Conservation (phyloP, 2,797 vertebrate species). For the Acanthurus leucopareius region DNA sequence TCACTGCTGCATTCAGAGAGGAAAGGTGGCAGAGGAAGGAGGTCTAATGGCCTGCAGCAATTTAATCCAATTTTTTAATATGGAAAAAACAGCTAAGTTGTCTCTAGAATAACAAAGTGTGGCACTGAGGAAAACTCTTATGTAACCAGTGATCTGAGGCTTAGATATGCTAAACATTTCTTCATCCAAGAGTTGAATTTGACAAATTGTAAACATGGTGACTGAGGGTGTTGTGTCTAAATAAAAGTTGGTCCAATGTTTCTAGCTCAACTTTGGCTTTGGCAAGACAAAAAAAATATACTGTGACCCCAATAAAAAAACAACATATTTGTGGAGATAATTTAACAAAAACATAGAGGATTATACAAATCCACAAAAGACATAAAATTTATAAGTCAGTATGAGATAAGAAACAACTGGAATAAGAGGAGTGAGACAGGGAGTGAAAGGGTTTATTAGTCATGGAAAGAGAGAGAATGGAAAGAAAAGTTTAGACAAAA, state of each 20-base stretch:
- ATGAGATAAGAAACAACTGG: background rate
- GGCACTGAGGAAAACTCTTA: constrained; percentile 41
- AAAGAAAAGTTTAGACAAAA: background rate
- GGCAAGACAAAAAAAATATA: background rate
- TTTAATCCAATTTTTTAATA: constrained; percentile 46
- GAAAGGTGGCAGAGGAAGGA: constrained; percentile 34
- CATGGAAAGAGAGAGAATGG: background rate
- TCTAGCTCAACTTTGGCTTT: background rate
- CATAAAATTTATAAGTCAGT: background rate
- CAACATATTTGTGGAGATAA: background rate
- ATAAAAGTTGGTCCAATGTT: too few relatives aligned
- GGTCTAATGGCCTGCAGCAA: constrained; percentile 21
- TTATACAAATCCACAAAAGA: background rate
- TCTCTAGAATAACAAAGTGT: constrained; percentile 38
- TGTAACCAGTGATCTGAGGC: constrained; percentile 23
- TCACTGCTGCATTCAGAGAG: constrained; percentile 18
- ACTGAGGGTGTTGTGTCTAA: background rate
- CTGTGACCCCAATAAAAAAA: background rate
- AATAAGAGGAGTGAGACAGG: background rate
- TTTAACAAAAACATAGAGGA: background rate
- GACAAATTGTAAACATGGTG: background rate
- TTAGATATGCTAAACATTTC: constrained; percentile 4
- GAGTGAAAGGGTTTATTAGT: background rate
- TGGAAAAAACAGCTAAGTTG: constrained; percentile 51
- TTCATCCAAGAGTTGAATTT: too few relatives aligned